Evolutionary conservation across 2,797 vertebrate genomes (phyloP), one percentile per base, ranked within the genome.

Genomic region (Phyllotis vaccarum): DNA sequence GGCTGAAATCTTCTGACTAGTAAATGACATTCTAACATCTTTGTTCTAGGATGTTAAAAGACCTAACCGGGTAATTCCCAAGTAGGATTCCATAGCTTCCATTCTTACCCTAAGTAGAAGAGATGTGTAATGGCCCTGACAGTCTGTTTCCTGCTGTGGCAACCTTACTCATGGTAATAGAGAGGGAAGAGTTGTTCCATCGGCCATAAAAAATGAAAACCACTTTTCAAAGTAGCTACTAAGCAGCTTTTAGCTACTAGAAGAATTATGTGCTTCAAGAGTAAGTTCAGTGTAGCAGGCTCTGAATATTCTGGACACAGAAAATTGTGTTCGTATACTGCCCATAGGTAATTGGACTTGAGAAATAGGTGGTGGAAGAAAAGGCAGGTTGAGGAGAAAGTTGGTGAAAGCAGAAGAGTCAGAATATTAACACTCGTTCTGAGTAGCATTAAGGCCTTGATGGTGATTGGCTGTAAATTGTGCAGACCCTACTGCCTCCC

Each of bases 1-100:
- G 72, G 82, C 62, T 49, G 94, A 90, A 93, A 52, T 97, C 89
- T 90, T 82, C 68, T 95, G 88, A 87, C 87, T 82, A 83, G 83
- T 95, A 54, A 40, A 43, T 92, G 91, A 96, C 96, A 78, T 95
- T 94, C 95, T 70, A 93, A 37, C 66, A 81, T 88, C 88, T 95
- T 93, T 94, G 37, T 88, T 93, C 66, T n/a, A 79, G 37, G 29
- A 75, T 91, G 58, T 94, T 82, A 86, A 52, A 62, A 96, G 46
- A 85, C 34, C 40, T 80, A 86, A 90, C 27, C 66, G 19, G 91
- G 62, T 83, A 75, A 96, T 87, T 96, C 81, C 95, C 52, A 85
- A 66, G 37, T 40, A 49, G 27, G 6, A 19, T 70, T 94, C 37
- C 29, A 0, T 49, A 56, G 74, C 46, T 91, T 80, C 83, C 52